Evolutionary conservation across 2,888 invertebrate species (phyloP), one percentile per base, ranked within the genome.

Genomic region (Cryptocephalus primarius): DNA sequence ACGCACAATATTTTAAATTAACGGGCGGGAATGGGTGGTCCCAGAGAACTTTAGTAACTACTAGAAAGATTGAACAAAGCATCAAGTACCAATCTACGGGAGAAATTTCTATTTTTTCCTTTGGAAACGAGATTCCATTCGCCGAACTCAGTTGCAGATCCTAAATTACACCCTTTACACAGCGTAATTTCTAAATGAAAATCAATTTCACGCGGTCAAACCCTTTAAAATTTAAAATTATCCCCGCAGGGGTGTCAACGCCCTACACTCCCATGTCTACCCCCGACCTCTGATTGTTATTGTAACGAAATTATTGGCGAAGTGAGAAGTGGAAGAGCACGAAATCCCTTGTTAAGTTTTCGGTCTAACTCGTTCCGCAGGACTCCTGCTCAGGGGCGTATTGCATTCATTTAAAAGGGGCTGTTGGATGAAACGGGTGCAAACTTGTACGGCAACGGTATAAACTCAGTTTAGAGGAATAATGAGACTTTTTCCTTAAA

Each of bases 221-320:
- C 56, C 55, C 57, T 56, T 55, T 52, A 48, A 46, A 48, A 53
- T 47, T 44, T 50, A 48, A 51, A 55, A 54, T 56, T 55, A 53
- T 52, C 51, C 51, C 50, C 50, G 55, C 53, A 52, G 50, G 54
- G 58, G 54, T 46, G 52, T 53, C 36, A 46, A 49, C 46, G 43
- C 44, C 48, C 48, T 36, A 52, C 22, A 53, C 47, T 48, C 48
- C 40, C 45, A 44, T 40, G 39, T 36, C 43, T 41, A 44, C 43
- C 47, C 48, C 39, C 48, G 45, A 48, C 48, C 48, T 50, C 55
- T 55, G 51, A 57, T 53, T 58, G 58, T 60, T 59, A 60, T 62
- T 63, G 61, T 62, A 57, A 58, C 61, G 58, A 64, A 66, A 64
- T 65, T 62, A 65, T 63, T 51, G 47, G 55, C 59, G 59, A 58